Evolutionary conservation across 2,113 vertebrate species (phyloP), one percentile per base, ranked within the genome.

Genomic region (Thunnus maccoyii): DNA sequence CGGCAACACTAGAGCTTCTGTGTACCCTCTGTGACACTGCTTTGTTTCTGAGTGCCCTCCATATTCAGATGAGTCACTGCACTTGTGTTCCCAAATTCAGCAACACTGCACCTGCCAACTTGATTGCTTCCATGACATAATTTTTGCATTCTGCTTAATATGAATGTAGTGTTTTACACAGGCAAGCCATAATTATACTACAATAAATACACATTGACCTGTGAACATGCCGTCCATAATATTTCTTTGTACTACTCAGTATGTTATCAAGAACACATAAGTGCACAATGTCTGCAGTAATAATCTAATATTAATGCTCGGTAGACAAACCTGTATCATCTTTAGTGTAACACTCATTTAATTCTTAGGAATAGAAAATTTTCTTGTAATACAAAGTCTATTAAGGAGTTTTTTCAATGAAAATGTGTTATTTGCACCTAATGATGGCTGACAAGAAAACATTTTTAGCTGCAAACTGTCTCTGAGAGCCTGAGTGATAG

Each of bases 31-130:
- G 71, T 88, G 89, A 76, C 84, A 76, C 82, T 72, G 89, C 86
- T 89, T 90, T 89, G 80, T 85, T 75, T 87, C 83, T 62, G 83
- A 93, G 91, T 79, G 72, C 80, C 84, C 89, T 91, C 80, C 74
- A 91, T 83, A 87, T 92, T 88, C 84, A 92, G 84, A 91, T 90
- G 82, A 92, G 75, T 68, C 82, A 51, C 44, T 52, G 47, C 85
- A 77, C 78, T 86, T 78, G 41, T 76, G 46, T 88, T 89, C 87
- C 70, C 32, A 88, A 79, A 86, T 84, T 36, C 69, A 72, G 30
- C 8, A 1, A 50, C 64, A 69, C 25, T 77, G 61, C 87, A 90
- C 80, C 88, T 88, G 86, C 64, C 76, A 67, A 76, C 74, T 46
- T 75, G 48, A 83, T 83, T 91, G 76, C 63, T 73, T 79, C 54